phyloP scores from a whole-genome alignment of 2,797 vertebrate genomes.

The Neolamprologus multifasciatus region DNA sequence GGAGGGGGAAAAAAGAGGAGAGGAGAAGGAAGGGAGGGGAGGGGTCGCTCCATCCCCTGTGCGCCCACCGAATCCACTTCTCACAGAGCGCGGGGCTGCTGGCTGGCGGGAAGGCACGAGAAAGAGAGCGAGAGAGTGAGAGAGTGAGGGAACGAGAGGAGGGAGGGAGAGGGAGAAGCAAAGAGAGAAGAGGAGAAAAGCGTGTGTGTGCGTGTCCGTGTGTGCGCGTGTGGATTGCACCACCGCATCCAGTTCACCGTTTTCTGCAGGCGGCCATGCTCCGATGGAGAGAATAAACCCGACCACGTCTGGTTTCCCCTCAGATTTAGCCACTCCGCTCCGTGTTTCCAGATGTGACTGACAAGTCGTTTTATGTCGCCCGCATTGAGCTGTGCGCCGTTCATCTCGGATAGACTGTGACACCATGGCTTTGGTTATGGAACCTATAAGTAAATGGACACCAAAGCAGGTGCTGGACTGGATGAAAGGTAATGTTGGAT shows the following conservation, averaged over 20 bases:
- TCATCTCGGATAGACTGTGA: slow-evolving; percentile 77
- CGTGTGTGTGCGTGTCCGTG: slow-evolving; percentile 38
- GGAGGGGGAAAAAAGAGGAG: not conserved
- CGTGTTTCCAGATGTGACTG: slow-evolving; percentile 71
- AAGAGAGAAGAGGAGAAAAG: slow-evolving; percentile 17
- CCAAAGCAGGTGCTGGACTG: slow-evolving; percentile 91
- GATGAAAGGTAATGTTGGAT: slow-evolving; percentile 86
- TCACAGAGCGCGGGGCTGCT: slow-evolving; percentile 67
- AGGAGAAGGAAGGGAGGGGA: slow-evolving; percentile 47
- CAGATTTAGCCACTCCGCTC: slow-evolving; percentile 11
- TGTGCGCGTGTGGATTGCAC: slow-evolving; percentile 81
- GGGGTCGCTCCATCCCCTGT: slow-evolving; percentile 74
- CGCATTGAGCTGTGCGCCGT: slow-evolving; percentile 71
- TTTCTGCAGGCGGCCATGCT: slow-evolving; percentile 77
- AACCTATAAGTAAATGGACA: slow-evolving; percentile 94
- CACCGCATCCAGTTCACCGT: slow-evolving; percentile 73
- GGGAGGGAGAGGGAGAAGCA: slow-evolving; percentile 23
- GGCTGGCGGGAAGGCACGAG: slow-evolving; percentile 75
- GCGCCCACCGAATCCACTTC: slow-evolving; percentile 67
- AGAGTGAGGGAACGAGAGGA: slow-evolving; percentile 21
- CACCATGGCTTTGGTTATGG: slow-evolving; percentile 89
- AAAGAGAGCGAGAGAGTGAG: slow-evolving; percentile 40
- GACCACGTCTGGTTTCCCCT: slow-evolving; percentile 28
- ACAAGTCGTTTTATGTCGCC: slow-evolving; percentile 63
- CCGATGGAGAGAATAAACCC: slow-evolving; percentile 68